phyloP scores from a whole-genome alignment of 2,888 invertebrate species.

The Rhorus exstirpatorius region DNA sequence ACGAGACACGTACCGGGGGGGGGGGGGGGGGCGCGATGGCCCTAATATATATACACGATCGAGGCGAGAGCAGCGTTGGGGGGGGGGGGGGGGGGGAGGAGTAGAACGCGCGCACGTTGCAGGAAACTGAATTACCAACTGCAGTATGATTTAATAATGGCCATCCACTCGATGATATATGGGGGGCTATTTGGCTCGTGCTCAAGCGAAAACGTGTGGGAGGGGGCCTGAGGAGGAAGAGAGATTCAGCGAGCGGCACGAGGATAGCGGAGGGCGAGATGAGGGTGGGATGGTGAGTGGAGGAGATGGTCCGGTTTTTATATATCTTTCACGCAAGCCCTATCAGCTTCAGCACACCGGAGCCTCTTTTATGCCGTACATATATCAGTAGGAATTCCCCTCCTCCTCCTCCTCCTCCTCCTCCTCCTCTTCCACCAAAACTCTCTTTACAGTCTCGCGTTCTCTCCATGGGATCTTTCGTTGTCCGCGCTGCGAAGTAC shows the following conservation, averaged over 20 bases:
- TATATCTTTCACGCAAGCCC: constrained; percentile 54
- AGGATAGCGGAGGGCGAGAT: neutral
- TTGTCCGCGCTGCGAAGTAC: constrained; percentile 1
- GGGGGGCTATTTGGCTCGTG: constrained; percentile 76
- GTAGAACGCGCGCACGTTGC: constrained; percentile 75
- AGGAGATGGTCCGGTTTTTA: constrained; percentile 44
- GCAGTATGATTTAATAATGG: constrained; percentile 81
- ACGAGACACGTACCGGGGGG: constrained; percentile 77
- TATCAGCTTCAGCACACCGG: constrained; percentile 36
- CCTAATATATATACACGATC: too few species aligned
- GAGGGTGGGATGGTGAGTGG: neutral
- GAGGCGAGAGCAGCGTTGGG: neutral
- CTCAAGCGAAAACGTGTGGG: constrained; percentile 69
- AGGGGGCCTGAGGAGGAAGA: constrained; percentile 25
- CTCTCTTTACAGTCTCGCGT: constrained; percentile 28
- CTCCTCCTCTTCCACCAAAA: neutral
- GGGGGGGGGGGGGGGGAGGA: constrained; percentile 33
- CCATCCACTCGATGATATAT: constrained; percentile 75
- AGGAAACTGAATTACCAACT: constrained; percentile 82
- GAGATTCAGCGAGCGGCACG: neutral
- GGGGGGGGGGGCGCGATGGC: constrained; percentile 6
- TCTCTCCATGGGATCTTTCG: constrained; percentile 40
- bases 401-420: too few species aligned
- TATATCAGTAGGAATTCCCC: neutral
- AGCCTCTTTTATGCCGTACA: constrained; percentile 7